Evolutionary conservation across 2,113 vertebrate species (phyloP).

Genomic region (Eptesicus fuscus): DNA sequence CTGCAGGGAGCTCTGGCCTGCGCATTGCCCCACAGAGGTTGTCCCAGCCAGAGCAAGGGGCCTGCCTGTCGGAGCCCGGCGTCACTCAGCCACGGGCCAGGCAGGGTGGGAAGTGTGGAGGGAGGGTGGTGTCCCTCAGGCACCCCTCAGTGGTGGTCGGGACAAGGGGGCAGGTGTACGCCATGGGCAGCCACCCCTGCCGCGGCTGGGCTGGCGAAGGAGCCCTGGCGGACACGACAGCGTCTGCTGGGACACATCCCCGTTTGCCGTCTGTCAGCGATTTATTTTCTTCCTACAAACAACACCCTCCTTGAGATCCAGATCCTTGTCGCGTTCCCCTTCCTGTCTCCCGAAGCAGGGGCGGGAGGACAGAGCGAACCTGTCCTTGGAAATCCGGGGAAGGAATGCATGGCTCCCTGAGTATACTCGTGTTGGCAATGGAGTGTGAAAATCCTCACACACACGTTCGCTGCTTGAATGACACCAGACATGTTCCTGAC

Average conservation of each 20-base stretch:
- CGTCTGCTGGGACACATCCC: background rate
- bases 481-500: background rate
- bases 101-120: background rate
- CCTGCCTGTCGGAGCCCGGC: background rate
- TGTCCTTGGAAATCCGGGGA: background rate
- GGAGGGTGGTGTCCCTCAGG: too few species aligned
- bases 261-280: background rate
- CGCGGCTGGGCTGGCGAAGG: background rate
- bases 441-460: background rate
- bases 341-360: background rate
- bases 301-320: background rate
- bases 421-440: background rate
- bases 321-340: background rate
- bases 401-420: background rate
- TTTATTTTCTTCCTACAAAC: background rate
- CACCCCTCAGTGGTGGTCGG: background rate
- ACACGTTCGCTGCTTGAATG: background rate
- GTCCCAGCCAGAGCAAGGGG: background rate
- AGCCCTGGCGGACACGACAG: accelerated
- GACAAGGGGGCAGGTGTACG: background rate
- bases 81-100: background rate
- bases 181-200: background rate
- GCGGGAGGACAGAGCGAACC: background rate
- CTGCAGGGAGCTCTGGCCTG: too few species aligned
- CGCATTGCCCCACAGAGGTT: too few species aligned